Conservation (phyloP, 2,888 invertebrate species). For the Apodemia hepburni region DNA sequence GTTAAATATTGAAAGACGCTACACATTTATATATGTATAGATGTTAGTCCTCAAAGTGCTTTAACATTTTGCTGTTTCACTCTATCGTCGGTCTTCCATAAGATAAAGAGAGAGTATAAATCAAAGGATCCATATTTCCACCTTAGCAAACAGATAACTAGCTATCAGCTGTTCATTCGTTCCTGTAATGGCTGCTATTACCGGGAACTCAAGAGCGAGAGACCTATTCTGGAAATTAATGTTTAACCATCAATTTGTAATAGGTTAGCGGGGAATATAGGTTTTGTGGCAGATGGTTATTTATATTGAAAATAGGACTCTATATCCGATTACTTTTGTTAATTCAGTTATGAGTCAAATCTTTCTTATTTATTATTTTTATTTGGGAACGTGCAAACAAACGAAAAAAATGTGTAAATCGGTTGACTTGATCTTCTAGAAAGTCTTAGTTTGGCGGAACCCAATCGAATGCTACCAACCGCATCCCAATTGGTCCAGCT, state of each 20-base stretch:
- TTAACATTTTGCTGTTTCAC: too few species aligned
- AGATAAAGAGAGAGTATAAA: neutral
- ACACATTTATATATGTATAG: too few species aligned
- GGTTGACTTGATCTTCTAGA: too few species aligned
- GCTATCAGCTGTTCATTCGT: slow-evolving; percentile 22
- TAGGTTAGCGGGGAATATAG: slow-evolving; percentile 8
- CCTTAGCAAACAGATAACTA: slow-evolving; percentile 19
- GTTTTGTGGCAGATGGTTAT: slow-evolving; percentile 9
- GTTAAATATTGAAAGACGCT: too few species aligned
- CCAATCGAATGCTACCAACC: too few species aligned
- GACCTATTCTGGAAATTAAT: slow-evolving; percentile 10
- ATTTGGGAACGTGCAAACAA: too few species aligned
- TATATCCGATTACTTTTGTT: neutral
- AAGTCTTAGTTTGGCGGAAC: too few species aligned
- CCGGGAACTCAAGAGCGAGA: slow-evolving; percentile 19
- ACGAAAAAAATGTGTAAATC: too few species aligned
- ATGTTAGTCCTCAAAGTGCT: too few species aligned
- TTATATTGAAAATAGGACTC: neutral
- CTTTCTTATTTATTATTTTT: too few species aligned
- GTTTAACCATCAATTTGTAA: slow-evolving; percentile 7
- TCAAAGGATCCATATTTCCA: slow-evolving; percentile 13
- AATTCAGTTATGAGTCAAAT: neutral
- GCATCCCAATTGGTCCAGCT: too few species aligned
- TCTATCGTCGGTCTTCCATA: neutral
- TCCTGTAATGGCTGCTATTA: slow-evolving; percentile 24